Evolutionary conservation across 2,888 invertebrate species (phyloP), one percentile per base, ranked within the genome.

Genomic region (Eilema griseolum): DNA sequence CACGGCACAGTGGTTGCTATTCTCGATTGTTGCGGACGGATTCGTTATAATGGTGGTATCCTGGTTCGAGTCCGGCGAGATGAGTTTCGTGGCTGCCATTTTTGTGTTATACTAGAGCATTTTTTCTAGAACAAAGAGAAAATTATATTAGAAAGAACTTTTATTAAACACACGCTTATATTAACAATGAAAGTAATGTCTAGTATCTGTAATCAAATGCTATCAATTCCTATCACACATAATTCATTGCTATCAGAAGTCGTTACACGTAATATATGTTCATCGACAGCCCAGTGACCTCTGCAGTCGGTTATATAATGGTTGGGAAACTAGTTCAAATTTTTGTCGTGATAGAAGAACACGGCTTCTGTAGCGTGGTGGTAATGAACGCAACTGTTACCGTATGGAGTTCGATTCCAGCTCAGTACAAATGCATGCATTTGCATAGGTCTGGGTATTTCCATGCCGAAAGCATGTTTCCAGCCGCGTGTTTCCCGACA

Each of bases 111-210:
- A 64, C 64, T 71, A 63, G 73, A 75, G 72, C 81, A 81, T 82
- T 76, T 82, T 76, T 75, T 83, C 77, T 82, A 83, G 14, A 77
- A 82, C 76, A 81, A 83, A 66, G 3, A 66, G 3, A 75, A 70
- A 46, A 57, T 16, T 23, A 23, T 26, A 16, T 23, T 23, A 12
- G n/a, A n/a, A n/a, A n/a, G n/a, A n/a, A n/a, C n/a, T n/a, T n/a
- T n/a, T n/a, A n/a, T n/a, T n/a, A n/a, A n/a, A n/a, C n/a, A n/a
- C n/a, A n/a, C n/a, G n/a, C n/a, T n/a, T n/a, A n/a, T n/a, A n/a
- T n/a, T n/a, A n/a, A n/a, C n/a, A n/a, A n/a, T n/a, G n/a, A n/a
- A n/a, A n/a, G n/a, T n/a, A n/a, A n/a, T n/a, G n/a, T n/a, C n/a
- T n/a, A n/a, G n/a, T n/a, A n/a, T n/a, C n/a, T n/a, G n/a, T n/a